These are phyloP conservation scores for Asbolus verrucosus DNA, from an alignment of 1,140 invertebrate species.

Conservation along the genomic window DNA sequence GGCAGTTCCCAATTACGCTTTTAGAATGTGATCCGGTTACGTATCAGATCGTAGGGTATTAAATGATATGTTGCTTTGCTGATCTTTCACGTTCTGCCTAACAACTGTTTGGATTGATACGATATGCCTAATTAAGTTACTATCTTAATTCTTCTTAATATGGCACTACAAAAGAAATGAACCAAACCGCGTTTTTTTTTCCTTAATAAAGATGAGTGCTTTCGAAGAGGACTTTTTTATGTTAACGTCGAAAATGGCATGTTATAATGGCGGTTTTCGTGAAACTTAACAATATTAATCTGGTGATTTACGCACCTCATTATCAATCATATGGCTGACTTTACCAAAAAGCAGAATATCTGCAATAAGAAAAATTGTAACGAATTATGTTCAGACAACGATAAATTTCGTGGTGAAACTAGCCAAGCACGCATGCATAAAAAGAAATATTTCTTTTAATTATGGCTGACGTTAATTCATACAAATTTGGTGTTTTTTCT, in stretches of 20 bases:
- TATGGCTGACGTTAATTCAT: constrained; percentile 13
- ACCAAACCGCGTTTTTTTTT: not conserved
- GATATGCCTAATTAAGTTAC: not conserved
- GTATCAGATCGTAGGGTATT: constrained; percentile 34
- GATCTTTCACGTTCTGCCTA: constrained; percentile 18
- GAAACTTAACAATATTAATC: constrained; percentile 7
- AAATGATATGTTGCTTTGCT: constrained; percentile 40
- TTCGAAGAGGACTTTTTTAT: not conserved
- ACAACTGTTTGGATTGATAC: not conserved
- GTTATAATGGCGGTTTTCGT: not conserved
- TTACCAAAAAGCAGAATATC: not conserved
- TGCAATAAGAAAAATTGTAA: constrained; percentile 12
- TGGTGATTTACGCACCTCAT: constrained; percentile 5
- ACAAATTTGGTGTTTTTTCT: not conserved
- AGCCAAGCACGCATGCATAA: not conserved
- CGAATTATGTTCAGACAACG: constrained; percentile 5
- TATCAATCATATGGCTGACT: not conserved
- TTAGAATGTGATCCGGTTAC: constrained; percentile 36
- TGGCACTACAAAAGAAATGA: not conserved
- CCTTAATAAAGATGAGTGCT: constrained; percentile 3
- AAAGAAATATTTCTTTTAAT: constrained; percentile 28
- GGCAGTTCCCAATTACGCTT: constrained; percentile 41
- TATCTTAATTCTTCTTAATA: not conserved
- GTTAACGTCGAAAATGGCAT: constrained; percentile 4
- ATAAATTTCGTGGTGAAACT: constrained; percentile 7